Percentiles rank a stretch among this genome's conserved stretches.
These are phyloP conservation scores for Bellardia pandia DNA, from an alignment of 2,888 invertebrate genomes.

Conservation along the genomic window DNA sequence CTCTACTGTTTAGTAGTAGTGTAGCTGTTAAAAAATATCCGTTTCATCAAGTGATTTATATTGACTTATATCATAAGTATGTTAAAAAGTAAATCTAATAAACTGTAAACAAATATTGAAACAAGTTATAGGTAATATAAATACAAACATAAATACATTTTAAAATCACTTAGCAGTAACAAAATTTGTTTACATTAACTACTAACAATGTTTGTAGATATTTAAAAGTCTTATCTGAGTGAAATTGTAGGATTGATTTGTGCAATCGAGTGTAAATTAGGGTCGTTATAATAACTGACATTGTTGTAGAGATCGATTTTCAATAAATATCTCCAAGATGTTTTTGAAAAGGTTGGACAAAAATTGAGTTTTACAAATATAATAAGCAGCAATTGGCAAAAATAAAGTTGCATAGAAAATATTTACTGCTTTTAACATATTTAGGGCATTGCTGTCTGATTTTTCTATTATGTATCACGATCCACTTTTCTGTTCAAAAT, in stretches of 20 bases:
- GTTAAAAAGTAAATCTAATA: background rate
- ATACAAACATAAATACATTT: background rate
- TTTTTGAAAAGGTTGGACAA: too few relatives aligned
- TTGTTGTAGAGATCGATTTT: background rate
- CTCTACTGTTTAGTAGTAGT: too few relatives aligned
- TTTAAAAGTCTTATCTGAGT: background rate
- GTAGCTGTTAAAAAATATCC: background rate
- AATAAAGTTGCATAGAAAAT: too few relatives aligned
- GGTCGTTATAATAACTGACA: background rate
- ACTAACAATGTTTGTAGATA: background rate
- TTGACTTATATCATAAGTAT: background rate
- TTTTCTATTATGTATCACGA: too few relatives aligned
- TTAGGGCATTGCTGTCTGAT: too few relatives aligned
- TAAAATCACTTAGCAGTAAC: background rate
- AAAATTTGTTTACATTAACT: background rate
- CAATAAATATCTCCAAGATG: too few relatives aligned
- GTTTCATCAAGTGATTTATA: slow-evolving; percentile 4
- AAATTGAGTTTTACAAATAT: too few relatives aligned
- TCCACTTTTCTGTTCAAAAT: too few relatives aligned
- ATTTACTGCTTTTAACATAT: too few relatives aligned
- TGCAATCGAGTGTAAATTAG: background rate
- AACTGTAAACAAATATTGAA: slow-evolving; percentile 25
- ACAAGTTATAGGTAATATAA: background rate
- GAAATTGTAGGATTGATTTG: background rate
- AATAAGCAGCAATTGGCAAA: too few relatives aligned